Percentiles rank a stretch among this genome's conserved stretches.
Evolutionary conservation across 2,113 vertebrate species (phyloP).

Genomic region (Arothron firmamentum): DNA sequence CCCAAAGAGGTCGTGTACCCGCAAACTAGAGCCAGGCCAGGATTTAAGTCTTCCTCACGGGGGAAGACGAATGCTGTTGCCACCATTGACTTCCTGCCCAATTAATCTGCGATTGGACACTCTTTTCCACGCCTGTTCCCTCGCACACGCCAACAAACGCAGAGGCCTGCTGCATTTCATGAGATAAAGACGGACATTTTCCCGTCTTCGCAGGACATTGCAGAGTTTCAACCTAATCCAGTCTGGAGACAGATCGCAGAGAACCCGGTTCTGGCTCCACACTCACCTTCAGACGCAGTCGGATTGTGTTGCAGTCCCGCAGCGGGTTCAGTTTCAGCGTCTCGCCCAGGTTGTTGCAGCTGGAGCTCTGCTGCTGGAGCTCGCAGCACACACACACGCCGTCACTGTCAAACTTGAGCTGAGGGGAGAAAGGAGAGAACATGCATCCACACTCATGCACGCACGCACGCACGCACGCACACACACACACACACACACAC

Average conservation of each 20-base stretch:
- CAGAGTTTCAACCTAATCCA: too few relatives aligned
- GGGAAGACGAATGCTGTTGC: constrained; percentile 49
- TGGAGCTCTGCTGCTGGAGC: constrained; percentile 86
- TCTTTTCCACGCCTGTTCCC: constrained; percentile 15
- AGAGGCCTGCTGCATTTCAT: neutral
- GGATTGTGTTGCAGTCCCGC: constrained; percentile 88
- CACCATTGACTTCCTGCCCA: constrained; percentile 40
- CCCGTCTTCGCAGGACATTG: neutral
- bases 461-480: constrained; percentile 11
- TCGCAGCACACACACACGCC: constrained; percentile 98
- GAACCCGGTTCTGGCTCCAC: neutral
- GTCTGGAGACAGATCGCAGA: too few relatives aligned
- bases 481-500: constrained; percentile 20
- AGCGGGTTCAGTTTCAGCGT: constrained; percentile 93
- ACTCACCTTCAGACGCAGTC: constrained; percentile 90
- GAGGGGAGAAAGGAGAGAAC: constrained; percentile 52
- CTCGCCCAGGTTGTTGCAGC: constrained; percentile 94
- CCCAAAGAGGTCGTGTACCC: constrained; percentile 50
- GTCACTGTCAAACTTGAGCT: constrained; percentile 86
- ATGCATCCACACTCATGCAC: constrained; percentile 65
- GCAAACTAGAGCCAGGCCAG: constrained; percentile 32
- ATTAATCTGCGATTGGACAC: constrained; percentile 40
- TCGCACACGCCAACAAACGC: neutral
- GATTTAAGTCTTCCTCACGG: constrained; percentile 28
- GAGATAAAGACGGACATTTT: neutral